A percentile compares a stretch with the other conserved stretches of the same genome.
Conservation (phyloP, 1,140 invertebrate species). For the Drosophila arawakana region DNA sequence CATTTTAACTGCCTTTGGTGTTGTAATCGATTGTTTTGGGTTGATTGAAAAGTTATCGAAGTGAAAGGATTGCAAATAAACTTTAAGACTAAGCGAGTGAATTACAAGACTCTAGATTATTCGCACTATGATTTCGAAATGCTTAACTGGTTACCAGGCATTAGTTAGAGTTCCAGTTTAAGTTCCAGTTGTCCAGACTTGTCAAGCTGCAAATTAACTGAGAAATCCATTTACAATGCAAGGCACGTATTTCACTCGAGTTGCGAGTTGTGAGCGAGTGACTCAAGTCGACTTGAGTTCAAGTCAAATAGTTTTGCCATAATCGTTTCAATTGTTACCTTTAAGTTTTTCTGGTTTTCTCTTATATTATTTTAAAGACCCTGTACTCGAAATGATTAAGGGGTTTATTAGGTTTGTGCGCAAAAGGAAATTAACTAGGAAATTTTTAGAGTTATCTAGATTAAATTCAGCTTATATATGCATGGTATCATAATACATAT, state of each 20-base stretch:
- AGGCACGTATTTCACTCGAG: slow-evolving; percentile 21
- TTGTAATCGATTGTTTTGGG: not conserved
- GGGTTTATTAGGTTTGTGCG: too few relatives aligned
- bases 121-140: slow-evolving; percentile 19
- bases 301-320: slow-evolving; percentile 38
- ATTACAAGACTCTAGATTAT: slow-evolving; percentile 5
- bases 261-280: not conserved
- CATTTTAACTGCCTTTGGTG: not conserved
- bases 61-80: slow-evolving; percentile 11
- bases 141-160: not conserved
- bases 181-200: slow-evolving; percentile 20
- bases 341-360: slow-evolving; percentile 5
- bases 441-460: too few relatives aligned
- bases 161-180: slow-evolving; percentile 27
- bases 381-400: too few relatives aligned
- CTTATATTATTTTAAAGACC: not conserved
- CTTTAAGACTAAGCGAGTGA: not conserved
- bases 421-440: too few relatives aligned
- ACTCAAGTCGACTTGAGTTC: slow-evolving; percentile 11
- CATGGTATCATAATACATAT: too few relatives aligned
- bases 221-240: slow-evolving; percentile 42
- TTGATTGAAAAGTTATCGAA: not conserved
- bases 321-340: slow-evolving; percentile 18
- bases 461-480: too few relatives aligned
- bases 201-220: slow-evolving; percentile 1